Conservation (phyloP, 2,888 invertebrate species). For the Amphipoea oculea region DNA sequence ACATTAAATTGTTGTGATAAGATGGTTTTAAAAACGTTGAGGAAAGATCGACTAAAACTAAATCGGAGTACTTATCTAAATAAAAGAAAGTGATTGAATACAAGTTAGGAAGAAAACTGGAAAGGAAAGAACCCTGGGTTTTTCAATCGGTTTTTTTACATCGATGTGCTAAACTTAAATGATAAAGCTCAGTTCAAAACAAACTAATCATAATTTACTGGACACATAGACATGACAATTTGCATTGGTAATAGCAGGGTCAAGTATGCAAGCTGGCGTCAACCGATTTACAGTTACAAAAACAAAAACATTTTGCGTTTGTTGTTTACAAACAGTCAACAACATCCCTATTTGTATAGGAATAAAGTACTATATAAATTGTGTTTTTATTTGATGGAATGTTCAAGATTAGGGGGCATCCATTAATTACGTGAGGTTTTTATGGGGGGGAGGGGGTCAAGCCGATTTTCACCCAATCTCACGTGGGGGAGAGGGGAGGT, state of each 20-base stretch:
- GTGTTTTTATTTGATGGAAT: constrained; percentile 13
- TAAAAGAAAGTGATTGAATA: too few relatives aligned
- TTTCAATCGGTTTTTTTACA: background rate
- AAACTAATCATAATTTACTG: constrained; percentile 30
- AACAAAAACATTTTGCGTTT: constrained; percentile 55
- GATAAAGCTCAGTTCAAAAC: constrained; percentile 15
- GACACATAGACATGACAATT: constrained; percentile 58
- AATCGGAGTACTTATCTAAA: background rate
- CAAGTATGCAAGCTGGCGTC: constrained; percentile 71
- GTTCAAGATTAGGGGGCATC: too few relatives aligned
- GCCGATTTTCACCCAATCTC: too few relatives aligned
- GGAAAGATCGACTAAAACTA: background rate
- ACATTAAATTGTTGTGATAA: background rate
- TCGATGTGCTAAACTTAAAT: background rate
- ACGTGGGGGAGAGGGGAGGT: too few relatives aligned
- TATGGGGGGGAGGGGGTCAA: too few relatives aligned
- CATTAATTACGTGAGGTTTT: too few relatives aligned
- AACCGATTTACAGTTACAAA: constrained; percentile 62
- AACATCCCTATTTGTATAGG: constrained; percentile 29
- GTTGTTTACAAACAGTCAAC: constrained; percentile 24
- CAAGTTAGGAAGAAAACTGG: background rate
- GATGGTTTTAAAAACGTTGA: background rate
- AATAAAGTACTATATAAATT: constrained; percentile 49
- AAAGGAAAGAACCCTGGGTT: background rate
- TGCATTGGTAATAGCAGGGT: constrained; percentile 73